Percentiles rank a stretch among this genome's conserved stretches.
Conservation (phyloP, 2,888 invertebrate genomes). For the Orthosia gothica region DNA sequence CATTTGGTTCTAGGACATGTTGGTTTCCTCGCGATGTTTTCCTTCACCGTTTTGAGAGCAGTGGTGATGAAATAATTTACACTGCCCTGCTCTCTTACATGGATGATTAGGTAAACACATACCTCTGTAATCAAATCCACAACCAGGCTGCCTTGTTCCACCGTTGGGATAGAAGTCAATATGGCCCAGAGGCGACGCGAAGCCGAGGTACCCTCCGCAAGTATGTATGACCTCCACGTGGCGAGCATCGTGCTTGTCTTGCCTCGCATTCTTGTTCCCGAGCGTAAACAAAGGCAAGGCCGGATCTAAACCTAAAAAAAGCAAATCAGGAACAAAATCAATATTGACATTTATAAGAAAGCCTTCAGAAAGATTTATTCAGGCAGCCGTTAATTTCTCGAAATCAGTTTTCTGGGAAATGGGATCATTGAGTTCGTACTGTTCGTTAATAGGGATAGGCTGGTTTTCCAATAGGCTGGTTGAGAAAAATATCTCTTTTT, state of each 20-base stretch:
- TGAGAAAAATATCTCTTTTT: no score
- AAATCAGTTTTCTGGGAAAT: slow-evolving; percentile 30
- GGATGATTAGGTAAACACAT: slow-evolving; percentile 10
- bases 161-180: slow-evolving; percentile 93
- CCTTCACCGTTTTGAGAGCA: no score
- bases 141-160: slow-evolving; percentile 91
- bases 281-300: slow-evolving; percentile 91
- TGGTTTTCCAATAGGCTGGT: background rate
- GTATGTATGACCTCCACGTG: slow-evolving; percentile 93
- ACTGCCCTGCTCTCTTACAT: no score
- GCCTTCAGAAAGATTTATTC: slow-evolving; percentile 12
- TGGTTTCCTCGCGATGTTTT: no score
- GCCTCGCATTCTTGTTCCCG: slow-evolving; percentile 89
- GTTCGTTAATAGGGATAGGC: slow-evolving; percentile 12
- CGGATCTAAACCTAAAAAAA: slow-evolving; percentile 90
- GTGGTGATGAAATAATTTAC: no score
- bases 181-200: slow-evolving; percentile 91
- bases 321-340: background rate
- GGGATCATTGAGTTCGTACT: background rate
- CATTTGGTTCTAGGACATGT: no score
- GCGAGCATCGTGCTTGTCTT: slow-evolving; percentile 91
- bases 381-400: slow-evolving; percentile 13
- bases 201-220: slow-evolving; percentile 92
- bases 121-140: slow-evolving; percentile 90
- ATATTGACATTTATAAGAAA: slow-evolving; percentile 10